Evolutionary conservation across 2,888 invertebrate genomes (phyloP).

Genomic region (Sarcophaga caerulescens): DNA sequence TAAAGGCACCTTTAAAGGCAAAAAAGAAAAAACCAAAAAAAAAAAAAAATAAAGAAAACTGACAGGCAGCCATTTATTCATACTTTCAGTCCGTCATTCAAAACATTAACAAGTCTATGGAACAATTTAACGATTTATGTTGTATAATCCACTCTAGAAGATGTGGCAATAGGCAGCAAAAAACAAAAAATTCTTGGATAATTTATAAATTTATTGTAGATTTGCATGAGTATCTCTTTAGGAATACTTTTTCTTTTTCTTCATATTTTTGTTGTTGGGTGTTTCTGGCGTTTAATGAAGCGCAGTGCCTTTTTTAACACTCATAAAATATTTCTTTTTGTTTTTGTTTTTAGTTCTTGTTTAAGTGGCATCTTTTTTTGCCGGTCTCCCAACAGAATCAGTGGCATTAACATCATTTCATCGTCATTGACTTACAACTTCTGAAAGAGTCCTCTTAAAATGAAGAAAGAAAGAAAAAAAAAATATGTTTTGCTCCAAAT

Average conservation of each 20-base stretch:
- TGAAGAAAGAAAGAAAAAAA: slow-evolving; percentile 15
- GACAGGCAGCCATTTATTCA: neutral
- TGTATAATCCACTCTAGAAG: slow-evolving; percentile 39
- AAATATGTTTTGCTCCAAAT: slow-evolving; percentile 18
- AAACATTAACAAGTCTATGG: neutral
- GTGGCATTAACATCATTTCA: neutral
- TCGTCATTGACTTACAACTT: slow-evolving; percentile 40
- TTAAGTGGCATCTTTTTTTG: slow-evolving; percentile 55
- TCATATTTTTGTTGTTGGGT: slow-evolving; percentile 42
- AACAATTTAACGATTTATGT: slow-evolving; percentile 44
- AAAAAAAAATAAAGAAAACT: neutral
- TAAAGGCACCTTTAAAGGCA: neutral
- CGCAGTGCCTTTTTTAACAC: slow-evolving; percentile 68
- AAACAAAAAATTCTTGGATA: slow-evolving; percentile 11
- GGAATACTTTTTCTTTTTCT: neutral
- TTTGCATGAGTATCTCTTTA: slow-evolving; percentile 25
- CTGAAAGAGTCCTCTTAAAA: slow-evolving; percentile 31
- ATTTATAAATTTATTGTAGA: slow-evolving; percentile 39
- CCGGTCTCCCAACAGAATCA: neutral
- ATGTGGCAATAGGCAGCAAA: slow-evolving; percentile 31
- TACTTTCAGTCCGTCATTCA: neutral
- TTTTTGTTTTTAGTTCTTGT: neutral
- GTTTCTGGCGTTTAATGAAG: slow-evolving; percentile 67
- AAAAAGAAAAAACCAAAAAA: too few relatives aligned
- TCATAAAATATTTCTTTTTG: slow-evolving; percentile 35